phyloP scores from a whole-genome alignment of 2,888 invertebrate genomes.

The Sphecodes monilicornis region DNA sequence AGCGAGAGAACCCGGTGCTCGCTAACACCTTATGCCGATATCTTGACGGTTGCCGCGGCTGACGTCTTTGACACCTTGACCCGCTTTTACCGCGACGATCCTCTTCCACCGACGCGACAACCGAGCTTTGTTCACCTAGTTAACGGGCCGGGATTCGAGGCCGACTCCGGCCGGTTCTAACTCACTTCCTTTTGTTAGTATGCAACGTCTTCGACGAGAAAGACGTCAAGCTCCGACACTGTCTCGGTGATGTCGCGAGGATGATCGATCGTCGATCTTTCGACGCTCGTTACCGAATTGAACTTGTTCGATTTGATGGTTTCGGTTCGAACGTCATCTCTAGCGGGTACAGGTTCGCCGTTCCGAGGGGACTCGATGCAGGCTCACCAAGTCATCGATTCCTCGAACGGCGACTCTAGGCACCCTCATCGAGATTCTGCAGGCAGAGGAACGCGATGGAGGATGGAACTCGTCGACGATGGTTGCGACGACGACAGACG shows the following conservation, averaged over 20 bases:
- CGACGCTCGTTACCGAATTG: background rate
- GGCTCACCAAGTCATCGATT: background rate
- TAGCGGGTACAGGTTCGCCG: background rate
- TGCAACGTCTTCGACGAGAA: background rate
- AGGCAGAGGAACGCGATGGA: background rate
- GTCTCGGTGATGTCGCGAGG: background rate
- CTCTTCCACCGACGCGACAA: conserved; percentile 15
- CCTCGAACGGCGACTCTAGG: conserved; percentile 5
- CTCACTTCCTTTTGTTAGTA: conserved; percentile 39
- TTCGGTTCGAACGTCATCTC: background rate
- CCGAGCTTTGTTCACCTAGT: conserved; percentile 60
- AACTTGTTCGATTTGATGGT: background rate
- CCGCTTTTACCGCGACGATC: conserved; percentile 52
- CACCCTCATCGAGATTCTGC: background rate
- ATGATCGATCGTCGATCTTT: background rate
- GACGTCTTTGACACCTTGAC: conserved; percentile 72
- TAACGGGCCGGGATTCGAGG: conserved; percentile 48
- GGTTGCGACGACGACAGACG: background rate
- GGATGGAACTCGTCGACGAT: background rate
- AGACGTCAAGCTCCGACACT: background rate
- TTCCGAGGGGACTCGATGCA: conserved; percentile 1
- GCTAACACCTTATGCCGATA: conserved; percentile 63
- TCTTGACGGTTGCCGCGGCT: conserved; percentile 49
- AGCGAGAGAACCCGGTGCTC: background rate
- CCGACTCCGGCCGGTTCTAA: conserved; percentile 32